A percentile compares a stretch with the other conserved stretches of the same genome.
phyloP scores from a whole-genome alignment of 1,140 invertebrate genomes.

The Drosophila kohkoa region DNA sequence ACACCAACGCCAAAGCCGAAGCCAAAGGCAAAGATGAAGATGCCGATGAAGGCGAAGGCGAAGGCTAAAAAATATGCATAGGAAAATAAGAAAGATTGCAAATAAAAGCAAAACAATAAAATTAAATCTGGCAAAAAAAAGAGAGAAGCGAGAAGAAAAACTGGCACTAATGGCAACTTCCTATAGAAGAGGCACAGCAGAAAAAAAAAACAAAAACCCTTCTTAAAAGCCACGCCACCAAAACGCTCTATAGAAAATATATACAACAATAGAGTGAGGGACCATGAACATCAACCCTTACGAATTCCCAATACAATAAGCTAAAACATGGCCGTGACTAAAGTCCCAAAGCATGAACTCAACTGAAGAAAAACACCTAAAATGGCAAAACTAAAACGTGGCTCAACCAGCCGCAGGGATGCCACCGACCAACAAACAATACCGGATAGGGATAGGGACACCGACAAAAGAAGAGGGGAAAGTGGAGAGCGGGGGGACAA shows the following conservation, averaged over 20 bases:
- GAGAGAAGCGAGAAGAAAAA: slow-evolving; percentile 17
- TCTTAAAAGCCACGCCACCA: slow-evolving; percentile 23
- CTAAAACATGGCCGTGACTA: slow-evolving; percentile 53
- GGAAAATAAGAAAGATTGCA: slow-evolving; percentile 60
- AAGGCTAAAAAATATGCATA: slow-evolving; percentile 45
- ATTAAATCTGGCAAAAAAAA: slow-evolving; percentile 73
- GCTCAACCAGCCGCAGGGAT: slow-evolving; percentile 45
- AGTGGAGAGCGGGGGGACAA: background rate
- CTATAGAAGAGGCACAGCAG: background rate
- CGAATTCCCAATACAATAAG: slow-evolving; percentile 73
- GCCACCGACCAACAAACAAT: slow-evolving; percentile 39
- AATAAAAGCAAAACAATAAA: slow-evolving; percentile 82
- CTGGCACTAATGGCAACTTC: slow-evolving; percentile 70
- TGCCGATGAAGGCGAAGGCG: background rate
- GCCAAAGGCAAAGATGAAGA: slow-evolving; percentile 21
- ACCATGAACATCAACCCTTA: slow-evolving; percentile 57
- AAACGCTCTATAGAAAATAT: slow-evolving; percentile 63
- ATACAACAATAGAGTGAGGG: slow-evolving; percentile 63
- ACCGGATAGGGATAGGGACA: background rate
- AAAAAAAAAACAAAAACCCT: background rate
- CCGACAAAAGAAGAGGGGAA: background rate
- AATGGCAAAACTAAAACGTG: slow-evolving; percentile 78
- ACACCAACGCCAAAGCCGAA: background rate
- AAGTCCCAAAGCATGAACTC: slow-evolving; percentile 58
- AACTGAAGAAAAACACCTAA: slow-evolving; percentile 69